Evolutionary conservation across 1,140 invertebrate genomes (phyloP).

Genomic region (Magallana ariakensis): DNA sequence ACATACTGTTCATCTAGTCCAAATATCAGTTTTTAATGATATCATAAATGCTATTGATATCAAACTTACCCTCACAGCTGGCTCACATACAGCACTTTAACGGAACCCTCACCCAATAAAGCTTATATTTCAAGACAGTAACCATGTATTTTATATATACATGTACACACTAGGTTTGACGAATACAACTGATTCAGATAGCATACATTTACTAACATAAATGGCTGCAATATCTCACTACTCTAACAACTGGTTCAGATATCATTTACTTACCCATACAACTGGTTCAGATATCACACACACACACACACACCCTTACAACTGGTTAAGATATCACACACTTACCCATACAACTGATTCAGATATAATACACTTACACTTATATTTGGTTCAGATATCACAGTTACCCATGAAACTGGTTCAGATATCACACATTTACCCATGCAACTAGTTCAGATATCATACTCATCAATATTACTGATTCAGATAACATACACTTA

Average conservation of each 20-base stretch:
- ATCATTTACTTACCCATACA: conserved; percentile 3
- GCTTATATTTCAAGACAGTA: no score
- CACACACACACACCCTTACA: conserved; percentile 87
- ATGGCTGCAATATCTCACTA: neutral
- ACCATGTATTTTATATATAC: no score
- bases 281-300: neutral
- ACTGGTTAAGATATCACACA: conserved; percentile 59
- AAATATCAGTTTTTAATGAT: neutral
- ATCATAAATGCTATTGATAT: neutral
- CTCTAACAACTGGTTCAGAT: conserved; percentile 24
- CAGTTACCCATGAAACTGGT: neutral
- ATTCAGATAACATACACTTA: conserved; percentile 4
- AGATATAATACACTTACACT: neutral
- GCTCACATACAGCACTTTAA: neutral
- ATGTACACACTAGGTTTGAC: no score
- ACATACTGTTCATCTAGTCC: neutral
- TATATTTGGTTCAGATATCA: neutral
- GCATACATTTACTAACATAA: conserved; percentile 24
- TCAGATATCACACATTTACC: neutral
- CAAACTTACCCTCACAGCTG: conserved; percentile 29
- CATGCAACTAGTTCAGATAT: neutral
- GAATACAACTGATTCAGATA: conserved; percentile 22
- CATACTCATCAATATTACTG: conserved; percentile 81
- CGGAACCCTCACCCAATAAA: no score
- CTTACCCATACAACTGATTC: conserved; percentile 84